These are phyloP conservation scores for Luehdorfia chinensis DNA, from an alignment of 1,140 invertebrate species.

Conservation along the genomic window DNA sequence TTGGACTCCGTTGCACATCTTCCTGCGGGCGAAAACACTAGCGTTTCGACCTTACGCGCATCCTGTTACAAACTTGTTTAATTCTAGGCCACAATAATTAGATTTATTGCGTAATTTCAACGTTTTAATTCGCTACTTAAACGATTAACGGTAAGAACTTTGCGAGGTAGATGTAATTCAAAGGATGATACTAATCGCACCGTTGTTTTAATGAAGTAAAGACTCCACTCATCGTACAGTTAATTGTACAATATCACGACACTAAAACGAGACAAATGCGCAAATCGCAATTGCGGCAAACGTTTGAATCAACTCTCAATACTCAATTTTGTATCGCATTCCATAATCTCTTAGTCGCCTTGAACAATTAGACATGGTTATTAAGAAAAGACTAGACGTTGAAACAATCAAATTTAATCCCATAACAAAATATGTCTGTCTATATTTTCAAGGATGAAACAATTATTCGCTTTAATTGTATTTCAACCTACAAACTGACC, in stretches of 20 bases:
- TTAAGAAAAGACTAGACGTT: too few species aligned
- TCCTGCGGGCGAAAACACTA: constrained; percentile 27
- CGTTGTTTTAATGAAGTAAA: background rate
- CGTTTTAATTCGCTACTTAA: constrained; percentile 12
- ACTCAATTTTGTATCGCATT: background rate
- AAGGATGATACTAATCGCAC: background rate
- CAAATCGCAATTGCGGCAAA: too few species aligned
- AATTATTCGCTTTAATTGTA: too few species aligned
- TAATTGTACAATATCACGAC: background rate
- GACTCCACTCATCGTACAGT: background rate
- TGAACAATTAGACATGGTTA: too few species aligned
- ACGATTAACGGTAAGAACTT: background rate
- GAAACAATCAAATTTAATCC: too few species aligned
- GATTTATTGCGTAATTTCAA: constrained; percentile 22
- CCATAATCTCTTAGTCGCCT: too few species aligned
- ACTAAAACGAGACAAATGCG: background rate
- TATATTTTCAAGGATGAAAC: too few species aligned
- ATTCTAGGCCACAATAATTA: constrained; percentile 37
- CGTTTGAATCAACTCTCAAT: background rate
- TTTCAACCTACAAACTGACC: too few species aligned
- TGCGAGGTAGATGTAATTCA: background rate
- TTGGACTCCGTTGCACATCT: constrained; percentile 34
- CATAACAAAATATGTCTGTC: too few species aligned
- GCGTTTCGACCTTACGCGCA: constrained; percentile 34
- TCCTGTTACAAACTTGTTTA: constrained; percentile 29